Conservation (phyloP, 2,888 invertebrate species). For the Fragum sueziense region DNA sequence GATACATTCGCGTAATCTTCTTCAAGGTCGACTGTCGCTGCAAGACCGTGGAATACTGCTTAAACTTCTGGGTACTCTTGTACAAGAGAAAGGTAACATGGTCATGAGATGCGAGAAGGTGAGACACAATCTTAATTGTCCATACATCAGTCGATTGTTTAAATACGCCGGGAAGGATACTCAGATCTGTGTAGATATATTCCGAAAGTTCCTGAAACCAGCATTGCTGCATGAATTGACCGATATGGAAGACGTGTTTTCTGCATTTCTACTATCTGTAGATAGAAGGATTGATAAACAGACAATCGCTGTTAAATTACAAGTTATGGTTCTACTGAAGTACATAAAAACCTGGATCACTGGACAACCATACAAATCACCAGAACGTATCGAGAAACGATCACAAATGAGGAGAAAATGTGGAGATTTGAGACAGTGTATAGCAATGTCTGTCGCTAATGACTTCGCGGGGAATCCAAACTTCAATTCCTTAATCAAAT, state of each 20-base stretch:
- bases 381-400: neutral
- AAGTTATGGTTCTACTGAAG: neutral
- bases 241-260: neutral
- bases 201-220: neutral
- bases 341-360: constrained; percentile 3
- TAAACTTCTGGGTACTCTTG: neutral
- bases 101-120: neutral
- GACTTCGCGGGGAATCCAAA: neutral
- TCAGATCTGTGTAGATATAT: neutral
- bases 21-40: neutral
- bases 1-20: neutral
- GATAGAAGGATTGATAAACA: neutral
- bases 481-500: neutral
- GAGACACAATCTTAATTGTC: neutral
- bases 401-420: neutral
- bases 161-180: neutral
- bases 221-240: neutral
- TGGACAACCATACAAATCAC: neutral
- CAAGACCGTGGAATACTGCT: neutral
- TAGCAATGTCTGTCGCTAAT: neutral
- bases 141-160: neutral
- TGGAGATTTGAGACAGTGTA: neutral
- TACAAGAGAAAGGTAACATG: neutral
- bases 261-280: neutral
- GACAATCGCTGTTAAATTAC: neutral